Percentiles rank a stretch among this genome's conserved stretches.
phyloP scores from a whole-genome alignment of 2,113 vertebrate species.

The Butorides virescens region DNA sequence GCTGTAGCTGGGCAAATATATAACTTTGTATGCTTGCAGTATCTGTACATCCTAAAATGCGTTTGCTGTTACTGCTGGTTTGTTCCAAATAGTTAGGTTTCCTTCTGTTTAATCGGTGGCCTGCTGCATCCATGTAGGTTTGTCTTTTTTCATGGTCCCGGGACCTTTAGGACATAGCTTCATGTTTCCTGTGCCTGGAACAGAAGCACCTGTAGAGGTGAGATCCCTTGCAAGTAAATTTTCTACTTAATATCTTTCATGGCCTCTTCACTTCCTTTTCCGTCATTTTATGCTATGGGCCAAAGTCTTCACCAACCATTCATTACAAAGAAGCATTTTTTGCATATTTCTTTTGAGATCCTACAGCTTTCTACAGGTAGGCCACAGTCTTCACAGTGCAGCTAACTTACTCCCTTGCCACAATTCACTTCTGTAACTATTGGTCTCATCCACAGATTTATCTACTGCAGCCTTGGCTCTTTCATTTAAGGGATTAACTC shows the following conservation, averaged over 20 bases:
- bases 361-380: not conserved
- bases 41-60: not conserved
- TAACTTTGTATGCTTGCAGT: not conserved
- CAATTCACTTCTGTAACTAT: not conserved
- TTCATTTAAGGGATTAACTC: not conserved
- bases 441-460: not conserved
- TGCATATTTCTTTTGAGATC: not conserved
- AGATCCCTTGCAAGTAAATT: not conserved
- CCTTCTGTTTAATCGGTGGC: not conserved
- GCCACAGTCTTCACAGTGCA: not conserved
- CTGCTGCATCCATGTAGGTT: not conserved
- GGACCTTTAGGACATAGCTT: not conserved
- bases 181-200: not conserved
- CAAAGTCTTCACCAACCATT: not conserved
- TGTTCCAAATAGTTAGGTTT: not conserved
- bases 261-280: not conserved
- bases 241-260: not conserved
- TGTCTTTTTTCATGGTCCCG: not conserved
- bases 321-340: not conserved
- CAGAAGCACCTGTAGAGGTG: not conserved
- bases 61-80: not conserved
- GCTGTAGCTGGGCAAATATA: not conserved
- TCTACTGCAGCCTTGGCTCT: not conserved
- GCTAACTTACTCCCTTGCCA: not conserved
- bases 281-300: not conserved